Evolutionary conservation across 2,113 vertebrate genomes (phyloP), one percentile per base, ranked within the genome.

Genomic region (Chaenocephalus aceratus): DNA sequence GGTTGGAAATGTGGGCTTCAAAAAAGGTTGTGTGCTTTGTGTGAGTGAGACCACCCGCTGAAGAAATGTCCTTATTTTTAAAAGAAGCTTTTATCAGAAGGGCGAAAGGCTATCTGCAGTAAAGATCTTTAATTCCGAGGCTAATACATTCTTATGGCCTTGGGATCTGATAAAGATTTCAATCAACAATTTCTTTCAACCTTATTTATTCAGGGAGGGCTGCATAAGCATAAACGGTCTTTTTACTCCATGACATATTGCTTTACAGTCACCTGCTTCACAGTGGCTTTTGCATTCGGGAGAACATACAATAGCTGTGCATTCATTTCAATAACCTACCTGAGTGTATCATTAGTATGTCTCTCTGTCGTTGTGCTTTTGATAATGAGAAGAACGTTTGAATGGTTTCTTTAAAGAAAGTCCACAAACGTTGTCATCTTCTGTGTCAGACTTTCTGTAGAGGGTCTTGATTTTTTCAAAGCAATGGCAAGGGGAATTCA

Each of bases 81-180:
- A 49, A 48, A 23, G n/a, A 49, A 49, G 13, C 61, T 6, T 80
- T 62, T 70, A 52, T 71, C 49, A 53, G 21, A 53, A 2, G 18
- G 3, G 1, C 0, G 30, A 52, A 10, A 62, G 72, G 9, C 23
- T 73, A 80, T 85, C 76, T 66, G 52, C 16, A 34, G 53, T 68
- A 62, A 44, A 62, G 30, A 85, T 80, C 64, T 66, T 69, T 82
- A 68, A 88, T 73, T 82, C 75, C 67, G 23, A 61, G 58, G 57
- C 58, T 72, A 68, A 64, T 51, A 69, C 53, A 69, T 18, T 61
- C 45, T 18, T n/a, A 75, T 15, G 45, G 44, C 77, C 6, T 26
- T 63, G 74, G 68, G 49, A 73, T 67, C 71, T 67, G 65, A 78
- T 58, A 23, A 44, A 15, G 66, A 64, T 82, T 79, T 73, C 66